Evolutionary conservation across 2,113 vertebrate genomes (phyloP), one percentile per base, ranked within the genome.

Genomic region (Onychostoma macrolepis): DNA sequence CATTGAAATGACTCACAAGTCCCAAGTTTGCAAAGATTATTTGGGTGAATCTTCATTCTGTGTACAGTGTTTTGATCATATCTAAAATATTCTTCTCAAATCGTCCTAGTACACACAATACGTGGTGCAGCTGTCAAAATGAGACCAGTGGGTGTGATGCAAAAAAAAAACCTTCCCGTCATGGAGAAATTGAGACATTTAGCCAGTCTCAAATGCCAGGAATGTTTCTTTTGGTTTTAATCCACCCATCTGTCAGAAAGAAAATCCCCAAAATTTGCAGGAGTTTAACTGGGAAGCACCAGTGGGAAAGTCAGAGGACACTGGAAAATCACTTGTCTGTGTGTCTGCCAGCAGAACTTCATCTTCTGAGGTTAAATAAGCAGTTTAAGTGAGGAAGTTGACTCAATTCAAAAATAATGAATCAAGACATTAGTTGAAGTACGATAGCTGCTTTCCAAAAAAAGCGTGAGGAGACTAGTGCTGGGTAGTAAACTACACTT

Each of bases 171-270:
- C 67, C 30, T 30, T 85, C 61, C n/a, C 58, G 13, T 71, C 85
- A 12, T 43, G 50, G 28, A 74, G 36, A 80, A 71, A 72, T 21
- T 53, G 43, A 81, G 67, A 72, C 58, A 30, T 33, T 56, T 87
- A 58, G 56, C 80, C 85, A 86, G 85, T 89, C 48, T 6, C 77
- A 45, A 78, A 30, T 41, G 15, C 17, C 41, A 78, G 63, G 75
- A 84, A 50, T 77, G 80, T 80, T 91, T 88, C 75, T 78, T 76
- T 90, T 91, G 85, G 86, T 86, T 85, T 26, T 61, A 17, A 78
- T 87, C 76, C 86, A 89, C 21, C 15, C 38, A 75, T 53, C 45
- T 74, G 61, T 81, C 89, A 81, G 7, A 75, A 28, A 33, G 77
- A 84, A 38, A 75, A 75, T 65, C 74, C 26, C 24, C 26, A 19